Base-by-base conservation (phyloP, 1,140 invertebrate species). In the Cotesia vestalis region DNA sequence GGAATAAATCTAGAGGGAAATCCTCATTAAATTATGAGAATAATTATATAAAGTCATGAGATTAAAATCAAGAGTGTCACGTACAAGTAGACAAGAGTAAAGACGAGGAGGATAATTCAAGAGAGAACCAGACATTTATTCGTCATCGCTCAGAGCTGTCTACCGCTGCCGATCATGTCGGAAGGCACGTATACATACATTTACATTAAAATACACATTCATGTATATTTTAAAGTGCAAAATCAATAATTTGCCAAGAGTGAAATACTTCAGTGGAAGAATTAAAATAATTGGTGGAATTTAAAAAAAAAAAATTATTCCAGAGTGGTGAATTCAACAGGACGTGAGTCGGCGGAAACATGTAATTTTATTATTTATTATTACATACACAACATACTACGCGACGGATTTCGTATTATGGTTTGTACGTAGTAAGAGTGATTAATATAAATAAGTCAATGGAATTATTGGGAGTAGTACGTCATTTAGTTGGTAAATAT, bases 61-160 rank as follows among this genome's bases (percentile, higher is more conserved):
- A 46, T 46, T 46, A 9, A n/a, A 59, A 20, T 59, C 0, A 12
- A 62, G 20, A 27, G 5, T 34, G 38, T 14, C 38, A 27, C 27
- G 27, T 27, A 27, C 27, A 27, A 27, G 63, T 66, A 46, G 63
- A 66, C 38, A 9, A 8, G 46, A 46, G 6, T 17, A 17, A 46
- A 8, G 46, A 46, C 2, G 1, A 27, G 2, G 40, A 46, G 6
- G 40, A 46, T 6, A 5, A 8, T 46, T 46, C 11, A 2, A 6
- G 40, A 46, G 40, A 55, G 4, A 17, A 55, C n/a, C 53, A 55
- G 53, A 55, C 53, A n/a, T 2, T 27, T 53, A 55, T 55, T 67
- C 51, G 61, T 63, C 61, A 55, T 67, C 64, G 35, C 55, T 35
- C 20, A 52, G 2, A 52, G 9, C 46, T 53, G 64, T 55, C 64